Percentiles rank a stretch among this genome's conserved stretches.
These are phyloP conservation scores for Herpailurus yagouaroundi DNA, from an alignment of 2,113 vertebrate species.

Conservation along the genomic window DNA sequence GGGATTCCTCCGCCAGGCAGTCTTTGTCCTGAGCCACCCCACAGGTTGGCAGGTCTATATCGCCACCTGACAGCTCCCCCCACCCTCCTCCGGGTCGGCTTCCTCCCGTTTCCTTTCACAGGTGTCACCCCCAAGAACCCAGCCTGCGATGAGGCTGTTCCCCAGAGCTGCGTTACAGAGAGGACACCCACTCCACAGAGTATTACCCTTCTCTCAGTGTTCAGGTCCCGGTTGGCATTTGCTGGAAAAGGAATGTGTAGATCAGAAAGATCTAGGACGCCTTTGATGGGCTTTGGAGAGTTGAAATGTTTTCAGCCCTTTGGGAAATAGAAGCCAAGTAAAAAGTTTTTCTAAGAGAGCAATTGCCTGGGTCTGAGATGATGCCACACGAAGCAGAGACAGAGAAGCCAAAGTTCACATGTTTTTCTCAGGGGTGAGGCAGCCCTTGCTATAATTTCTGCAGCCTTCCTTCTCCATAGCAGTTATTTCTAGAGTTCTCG, in stretches of 20 bases:
- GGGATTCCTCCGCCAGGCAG: not conserved
- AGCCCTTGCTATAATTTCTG: not conserved
- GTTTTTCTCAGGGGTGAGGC: not conserved
- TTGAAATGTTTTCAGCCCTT: not conserved
- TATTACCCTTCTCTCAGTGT: not conserved
- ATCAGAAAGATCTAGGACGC: not conserved
- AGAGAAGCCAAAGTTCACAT: not conserved
- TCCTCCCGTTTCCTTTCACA: not conserved
- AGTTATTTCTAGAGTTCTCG: not conserved
- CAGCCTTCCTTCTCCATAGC: not conserved
- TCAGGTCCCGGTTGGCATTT: not conserved
- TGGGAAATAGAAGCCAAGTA: not conserved
- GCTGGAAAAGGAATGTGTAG: not conserved
- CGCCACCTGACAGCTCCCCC: not conserved
- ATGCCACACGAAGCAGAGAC: not conserved
- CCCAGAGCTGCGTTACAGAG: not conserved
- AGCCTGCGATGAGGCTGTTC: too few species aligned
- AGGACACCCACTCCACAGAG: not conserved
- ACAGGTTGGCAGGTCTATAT: not conserved
- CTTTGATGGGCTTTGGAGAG: not conserved
- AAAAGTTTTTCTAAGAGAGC: not conserved
- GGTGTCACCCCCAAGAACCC: not conserved
- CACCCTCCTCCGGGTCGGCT: not conserved
- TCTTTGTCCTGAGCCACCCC: not conserved
- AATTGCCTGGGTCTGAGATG: not conserved